phyloP scores from a whole-genome alignment of 2,888 invertebrate species.

The Elmis aenea region DNA sequence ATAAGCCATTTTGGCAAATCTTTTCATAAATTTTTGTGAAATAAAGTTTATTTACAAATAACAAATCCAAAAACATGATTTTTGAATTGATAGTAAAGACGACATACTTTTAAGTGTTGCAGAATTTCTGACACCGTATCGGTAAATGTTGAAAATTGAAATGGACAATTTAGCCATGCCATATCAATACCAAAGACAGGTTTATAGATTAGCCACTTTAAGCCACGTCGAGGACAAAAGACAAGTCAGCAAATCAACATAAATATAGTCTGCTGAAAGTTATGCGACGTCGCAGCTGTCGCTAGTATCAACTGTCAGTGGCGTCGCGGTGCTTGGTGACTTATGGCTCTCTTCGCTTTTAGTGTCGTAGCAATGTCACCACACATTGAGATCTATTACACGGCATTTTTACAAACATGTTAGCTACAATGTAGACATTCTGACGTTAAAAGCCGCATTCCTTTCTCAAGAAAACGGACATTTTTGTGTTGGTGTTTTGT shows the following conservation, averaged over 20 bases:
- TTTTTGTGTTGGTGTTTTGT: no score
- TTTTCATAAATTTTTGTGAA: no score
- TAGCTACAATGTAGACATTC: no score
- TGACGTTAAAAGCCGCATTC: no score
- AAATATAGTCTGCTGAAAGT: conserved; percentile 23
- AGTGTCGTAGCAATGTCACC: conserved; percentile 21
- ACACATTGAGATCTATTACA: conserved; percentile 14
- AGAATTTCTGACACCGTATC: no score
- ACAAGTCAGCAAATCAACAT: conserved; percentile 24
- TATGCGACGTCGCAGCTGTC: conserved; percentile 27
- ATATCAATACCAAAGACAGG: conserved; percentile 26
- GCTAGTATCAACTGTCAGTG: conserved; percentile 23
- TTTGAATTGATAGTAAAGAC: no score
- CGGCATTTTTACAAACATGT: no score
- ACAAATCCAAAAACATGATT: no score
- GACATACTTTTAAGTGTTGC: no score
- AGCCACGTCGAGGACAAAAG: conserved; percentile 18
- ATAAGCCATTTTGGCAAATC: no score
- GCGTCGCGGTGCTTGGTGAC: conserved; percentile 27
- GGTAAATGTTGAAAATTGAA: conserved; percentile 30
- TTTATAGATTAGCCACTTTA: conserved; percentile 27
- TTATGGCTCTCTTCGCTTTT: conserved; percentile 21
- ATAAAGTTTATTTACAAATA: no score
- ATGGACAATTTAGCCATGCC: conserved; percentile 28
- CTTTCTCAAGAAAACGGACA: no score